Evolutionary conservation across 2,888 invertebrate species (phyloP), one percentile per base, ranked within the genome.

Genomic region (Sphecodes monilicornis): DNA sequence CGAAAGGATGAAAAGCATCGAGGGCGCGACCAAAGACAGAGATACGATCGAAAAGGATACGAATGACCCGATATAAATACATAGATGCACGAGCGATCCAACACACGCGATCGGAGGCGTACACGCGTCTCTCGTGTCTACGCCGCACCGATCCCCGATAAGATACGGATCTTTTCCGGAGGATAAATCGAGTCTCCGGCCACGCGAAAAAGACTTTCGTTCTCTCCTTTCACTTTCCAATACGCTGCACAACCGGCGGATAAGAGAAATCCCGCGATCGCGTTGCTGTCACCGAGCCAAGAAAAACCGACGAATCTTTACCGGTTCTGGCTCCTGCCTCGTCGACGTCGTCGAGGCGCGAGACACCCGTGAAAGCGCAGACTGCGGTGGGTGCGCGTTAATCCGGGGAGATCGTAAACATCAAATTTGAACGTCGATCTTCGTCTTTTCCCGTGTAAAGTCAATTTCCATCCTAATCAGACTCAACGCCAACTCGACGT

Each of bases 201-300:
- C 50, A 60, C 69, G 75, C 72, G 75, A 76, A 78, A 84, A 84
- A 80, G 60, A 76, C 64, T 54, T 57, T 69, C 69, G 41, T 86
- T 86, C 60, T 76, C 82, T 73, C 86, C 86, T 86, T 86, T 86
- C 86, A 86, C 86, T 86, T 86, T 85, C 70, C 78, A 70, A n/a
- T 68, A 22, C 57, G 72, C 68, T 70, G 41, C 74, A 68, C 43
- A 57, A 46, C 16, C 54, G 22, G 71, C 72, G 60, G 70, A 66
- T 81, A 77, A 84, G 84, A 76, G 85, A 85, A 85, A 85, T 79
- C 84, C 60, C 32, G 54, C 54, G 69, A 79, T 73, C 73, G 73
- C 46, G 68, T 50, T 64, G 39, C 76, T 83, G 54, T 77, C 76
- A 73, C 82, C 26, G 57, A 46, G 64, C 50, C 66, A 26, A 36